These are phyloP conservation scores for Vannuccia rotundouncinata DNA, from an alignment of 2,888 invertebrate genomes.

Conservation along the genomic window DNA sequence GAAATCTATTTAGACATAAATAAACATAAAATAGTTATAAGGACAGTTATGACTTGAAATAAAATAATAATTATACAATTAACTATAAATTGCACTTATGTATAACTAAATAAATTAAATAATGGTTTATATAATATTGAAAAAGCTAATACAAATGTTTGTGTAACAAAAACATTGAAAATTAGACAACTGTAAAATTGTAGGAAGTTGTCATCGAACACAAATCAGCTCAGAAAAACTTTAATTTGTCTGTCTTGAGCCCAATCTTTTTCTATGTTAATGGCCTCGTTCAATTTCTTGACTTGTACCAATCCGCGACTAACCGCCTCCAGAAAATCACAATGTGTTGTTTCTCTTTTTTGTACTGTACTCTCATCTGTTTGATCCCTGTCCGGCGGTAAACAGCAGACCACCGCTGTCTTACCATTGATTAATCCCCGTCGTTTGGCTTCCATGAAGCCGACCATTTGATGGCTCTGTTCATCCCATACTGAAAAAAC, in stretches of 20 bases:
- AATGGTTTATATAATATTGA: too few species aligned
- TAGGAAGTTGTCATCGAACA: too few species aligned
- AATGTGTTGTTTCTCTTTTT: neutral
- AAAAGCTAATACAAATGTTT: too few species aligned
- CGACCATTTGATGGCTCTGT: neutral
- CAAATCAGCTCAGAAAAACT: too few species aligned
- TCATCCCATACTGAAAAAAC: neutral
- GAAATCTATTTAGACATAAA: too few species aligned
- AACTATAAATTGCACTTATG: too few species aligned
- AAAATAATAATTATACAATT: too few species aligned
- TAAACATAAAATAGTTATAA: too few species aligned
- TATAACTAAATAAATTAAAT: too few species aligned
- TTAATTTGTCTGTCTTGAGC: neutral
- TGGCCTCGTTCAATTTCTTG: neutral
- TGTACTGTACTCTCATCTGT: neutral
- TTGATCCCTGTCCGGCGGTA: neutral
- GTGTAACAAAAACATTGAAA: too few species aligned
- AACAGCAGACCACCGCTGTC: neutral
- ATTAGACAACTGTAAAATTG: too few species aligned
- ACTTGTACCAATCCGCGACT: neutral
- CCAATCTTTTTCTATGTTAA: neutral
- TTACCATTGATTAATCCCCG: neutral
- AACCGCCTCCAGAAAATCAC: neutral
- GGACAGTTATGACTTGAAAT: too few species aligned
- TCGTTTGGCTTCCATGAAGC: neutral